Conservation (phyloP, 2,797 vertebrate species). For the Knipowitschia caucasica region DNA sequence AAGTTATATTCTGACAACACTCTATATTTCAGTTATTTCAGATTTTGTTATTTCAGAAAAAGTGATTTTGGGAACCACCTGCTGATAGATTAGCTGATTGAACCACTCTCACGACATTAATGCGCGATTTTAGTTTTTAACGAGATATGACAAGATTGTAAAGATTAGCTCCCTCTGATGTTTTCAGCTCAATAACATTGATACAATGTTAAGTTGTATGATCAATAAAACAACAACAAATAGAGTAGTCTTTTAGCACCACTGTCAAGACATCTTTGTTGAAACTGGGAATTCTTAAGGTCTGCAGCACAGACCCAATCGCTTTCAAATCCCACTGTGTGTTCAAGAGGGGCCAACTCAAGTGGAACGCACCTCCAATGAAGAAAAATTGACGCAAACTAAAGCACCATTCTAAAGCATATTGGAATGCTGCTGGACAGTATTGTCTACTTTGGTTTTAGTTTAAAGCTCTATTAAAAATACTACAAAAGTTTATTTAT, state of each 20-base stretch:
- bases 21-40: not conserved
- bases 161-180: conserved; percentile 30
- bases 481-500: conserved; percentile 36
- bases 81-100: not conserved
- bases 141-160: conserved; percentile 20
- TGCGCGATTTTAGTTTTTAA: conserved; percentile 6
- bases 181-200: conserved; percentile 29
- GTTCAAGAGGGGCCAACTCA: conserved; percentile 19
- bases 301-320: not conserved
- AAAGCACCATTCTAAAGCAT: conserved; percentile 14
- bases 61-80: too few species aligned
- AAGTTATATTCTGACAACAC: not conserved
- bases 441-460: conserved; percentile 24
- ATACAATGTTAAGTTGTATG: conserved; percentile 23
- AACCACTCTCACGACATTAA: conserved; percentile 2
- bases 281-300: conserved; percentile 6
- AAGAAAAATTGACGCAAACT: conserved; percentile 31
- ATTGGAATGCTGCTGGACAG: conserved; percentile 23
- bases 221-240: conserved; percentile 34
- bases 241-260: conserved; percentile 9
- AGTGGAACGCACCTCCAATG: conserved; percentile 40
- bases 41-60: too few species aligned
- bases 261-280: conserved; percentile 20
- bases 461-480: conserved; percentile 33
- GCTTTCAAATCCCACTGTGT: conserved; percentile 24